Evolutionary conservation across 2,888 invertebrate genomes (phyloP), one percentile per base, ranked within the genome.

Genomic region (Drosophila macrothrix): DNA sequence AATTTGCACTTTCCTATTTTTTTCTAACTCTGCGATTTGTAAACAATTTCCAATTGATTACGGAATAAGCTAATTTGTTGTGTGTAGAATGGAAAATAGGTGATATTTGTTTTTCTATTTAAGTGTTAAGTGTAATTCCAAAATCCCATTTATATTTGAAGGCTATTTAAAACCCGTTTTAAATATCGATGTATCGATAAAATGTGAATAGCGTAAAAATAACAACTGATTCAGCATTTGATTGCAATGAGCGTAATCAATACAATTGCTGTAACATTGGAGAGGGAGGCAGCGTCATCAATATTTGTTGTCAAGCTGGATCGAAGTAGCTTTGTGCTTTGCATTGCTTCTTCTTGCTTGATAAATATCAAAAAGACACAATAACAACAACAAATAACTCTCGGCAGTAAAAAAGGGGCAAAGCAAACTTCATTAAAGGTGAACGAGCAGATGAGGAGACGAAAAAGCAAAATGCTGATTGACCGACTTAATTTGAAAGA

Each of bases 201-300:
- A 49, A 50, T 19, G 3, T 58, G 37, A 33, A 49, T 28, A 28
- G 28, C 28, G n/a, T 14, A n/a, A n/a, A 61, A 55, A 29, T n/a
- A 73, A 66, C 80, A 73, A 82, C 68, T 82, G 78, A 78, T 78
- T 53, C 28, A 22, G 62, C 54, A 69, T 54, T 69, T 67, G 62
- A 75, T 65, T 65, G 49, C 79, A 69, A 68, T 66, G 65, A 73
- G 78, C 67, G 64, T 37, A 50, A 69, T 35, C 37, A 25, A 49
- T 59, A 56, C 55, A 81, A 60, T 67, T 67, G 46, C 59, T 28
- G 31, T 56, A 54, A 62, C 58, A 61, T 58, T 60, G 16, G n/a
- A 54, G 43, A 46, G 16, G 39, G 62, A 67, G 41, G 29, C 37
- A 64, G 25, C 39, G 60, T 56, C 46, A 63, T 28, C 25, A 22